Evolutionary conservation across 2,888 invertebrate genomes (phyloP), one percentile per base, ranked within the genome.

Genomic region (Macropis europaea): DNA sequence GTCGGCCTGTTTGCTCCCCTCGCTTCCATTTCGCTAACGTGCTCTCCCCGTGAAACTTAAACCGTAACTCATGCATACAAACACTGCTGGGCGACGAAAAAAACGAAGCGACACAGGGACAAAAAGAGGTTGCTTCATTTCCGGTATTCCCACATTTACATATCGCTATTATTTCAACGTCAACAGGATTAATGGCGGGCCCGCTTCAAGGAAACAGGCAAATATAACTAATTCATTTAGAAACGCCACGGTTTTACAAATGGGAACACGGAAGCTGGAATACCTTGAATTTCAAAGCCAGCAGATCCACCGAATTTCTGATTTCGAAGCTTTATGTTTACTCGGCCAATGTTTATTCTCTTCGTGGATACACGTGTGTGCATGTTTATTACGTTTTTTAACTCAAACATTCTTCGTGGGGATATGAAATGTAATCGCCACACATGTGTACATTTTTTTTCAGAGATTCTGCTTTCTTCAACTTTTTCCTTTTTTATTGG

Each of bases 141-240:
- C 48, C 30, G 22, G 48, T 64, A 73, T 64, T 60, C 63, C 6
- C 11, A 17, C 53, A 64, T 73, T 73, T 64, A 64, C 64, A 64
- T 73, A 60, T 54, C 47, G n/a, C 54, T 50, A 54, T 73, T 73
- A 73, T 54, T 71, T 50, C 48, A 43, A 50, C 50, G 53, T 60
- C 59, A 38, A 60, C 73, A 15, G 66, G 36, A 73, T 73, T 66
- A 71, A 71, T 52, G 30, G 40, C n/a, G 13, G n/a, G 11, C 5
- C 19, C 24, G 6, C 24, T 42, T 48, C 15, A 59, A 54, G 3
- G 3, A 5, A 17, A 0, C 9, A 19, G 6, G 26, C n/a, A 56
- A 68, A 68, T 69, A 50, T 50, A 61, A 40, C 26, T 71, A 54
- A 68, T 62, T 34, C 32, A 7, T 48, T 32, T 6, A 3, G 26